Evolutionary conservation across 2,113 vertebrate genomes (phyloP), one percentile per base, ranked within the genome.

Genomic region (Forbesichthys agassizii): DNA sequence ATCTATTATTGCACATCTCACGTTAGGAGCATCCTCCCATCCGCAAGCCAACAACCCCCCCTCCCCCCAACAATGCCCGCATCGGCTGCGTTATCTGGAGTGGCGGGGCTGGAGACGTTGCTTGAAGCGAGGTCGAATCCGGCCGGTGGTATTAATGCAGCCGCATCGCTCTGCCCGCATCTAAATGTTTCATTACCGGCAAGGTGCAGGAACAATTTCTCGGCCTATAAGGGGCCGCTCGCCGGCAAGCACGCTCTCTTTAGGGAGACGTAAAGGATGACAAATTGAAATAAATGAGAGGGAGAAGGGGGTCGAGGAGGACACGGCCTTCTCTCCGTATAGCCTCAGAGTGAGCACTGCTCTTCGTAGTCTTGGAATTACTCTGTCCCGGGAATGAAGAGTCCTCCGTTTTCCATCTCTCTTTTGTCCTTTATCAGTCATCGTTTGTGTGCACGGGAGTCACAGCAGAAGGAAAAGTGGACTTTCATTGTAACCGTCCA

Each of bases 211-310:
- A 88, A 90, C 91, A 90, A 90, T 92, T 91, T 90, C 83, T 84
- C 64, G 73, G 84, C 87, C 88, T 86, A 87, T 90, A 89, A 88
- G 84, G 77, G 74, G 80, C 82, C 74, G 68, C 82, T 86, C 83
- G 80, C 82, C 77, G 85, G 79, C 77, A 77, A 82, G 85, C 80
- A 51, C 69, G 78, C 83, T 87, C 88, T 91, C 86, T 85, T 86
- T 84, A 87, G 88, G 83, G 84, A 80, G 1, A 86, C 92, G 85
- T 90, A 93, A 92, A 90, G 91, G 89, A 79, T 89, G 89, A 89
- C 89, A 92, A 94, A 93, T 93, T 90, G 93, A 92, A 95, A 91
- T 88, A 93, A 94, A 92, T 93, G 92, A 94, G 89, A 5, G 6
- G 79, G 65, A 16, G 75, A 69, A 75, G 57, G 61, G 66, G 64